Evolutionary conservation across 2,888 invertebrate species (phyloP).

Genomic region (Cataglyphis livida): DNA sequence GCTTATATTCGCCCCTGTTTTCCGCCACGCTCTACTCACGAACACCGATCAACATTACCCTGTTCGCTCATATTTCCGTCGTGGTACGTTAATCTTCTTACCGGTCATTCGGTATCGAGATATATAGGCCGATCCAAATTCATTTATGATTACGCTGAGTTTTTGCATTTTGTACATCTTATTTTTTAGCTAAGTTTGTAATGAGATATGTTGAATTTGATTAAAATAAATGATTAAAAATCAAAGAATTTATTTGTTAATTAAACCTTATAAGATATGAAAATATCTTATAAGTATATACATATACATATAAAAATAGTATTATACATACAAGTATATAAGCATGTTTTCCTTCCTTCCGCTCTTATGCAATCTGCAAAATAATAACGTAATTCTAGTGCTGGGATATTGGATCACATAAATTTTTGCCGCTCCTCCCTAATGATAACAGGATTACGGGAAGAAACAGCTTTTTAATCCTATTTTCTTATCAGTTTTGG

Average conservation of each 20-base stretch:
- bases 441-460: conserved; percentile 52
- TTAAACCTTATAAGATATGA: not conserved
- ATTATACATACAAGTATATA: not conserved
- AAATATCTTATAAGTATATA: not conserved
- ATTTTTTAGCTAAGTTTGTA: not conserved
- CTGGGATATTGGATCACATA: conserved; percentile 41
- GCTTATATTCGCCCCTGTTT: conserved; percentile 74
- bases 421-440: conserved; percentile 48
- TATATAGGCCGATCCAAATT: not conserved
- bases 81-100: conserved; percentile 50
- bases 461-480: conserved; percentile 49
- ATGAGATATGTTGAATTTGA: not conserved
- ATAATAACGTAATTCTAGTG: conserved; percentile 2
- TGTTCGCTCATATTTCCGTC: conserved; percentile 56
- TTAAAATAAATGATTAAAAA: not conserved
- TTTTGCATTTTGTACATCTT: not conserved
- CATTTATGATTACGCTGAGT: not conserved
- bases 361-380: not conserved
- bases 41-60: conserved; percentile 62
- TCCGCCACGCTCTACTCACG: conserved; percentile 69
- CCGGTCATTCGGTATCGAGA: conserved; percentile 24
- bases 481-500: conserved; percentile 55
- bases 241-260: not conserved
- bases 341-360: not conserved
- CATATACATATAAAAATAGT: no score